Base-by-base conservation (phyloP, 1,140 invertebrate genomes). In the Trichogramma pretiosum region DNA sequence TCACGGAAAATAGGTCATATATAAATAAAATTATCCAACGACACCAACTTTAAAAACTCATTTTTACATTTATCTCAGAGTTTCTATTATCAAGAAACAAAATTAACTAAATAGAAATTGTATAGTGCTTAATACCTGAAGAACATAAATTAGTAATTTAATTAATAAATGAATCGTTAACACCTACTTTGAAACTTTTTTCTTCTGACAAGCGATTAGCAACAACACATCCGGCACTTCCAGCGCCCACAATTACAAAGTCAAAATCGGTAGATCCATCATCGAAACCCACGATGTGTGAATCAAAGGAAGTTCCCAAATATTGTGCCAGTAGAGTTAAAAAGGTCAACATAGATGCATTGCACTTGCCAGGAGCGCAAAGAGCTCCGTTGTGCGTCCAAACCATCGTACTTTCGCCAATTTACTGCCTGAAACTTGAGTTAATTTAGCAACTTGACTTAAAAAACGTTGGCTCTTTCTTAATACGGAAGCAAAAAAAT, bases 161-260 rank as follows among this genome's bases (percentile, higher is more conserved):
- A 11, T 7, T 7, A 11, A 11, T 5, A 28, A 5, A 28, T 28
- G 5, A 28, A 5, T 28, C 24, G 11, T 28, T 7, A 7, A 5
- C 11, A 28, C 11, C 5, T 14, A 80, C 72, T 9, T 63, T 74
- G 70, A 74, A 76, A 30, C 75, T 46, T 4, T 48, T 33, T 35
- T 71, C 61, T 58, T 80, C 77, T 3, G 70, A 66, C n/a, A 79
- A 53, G 46, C 84, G 61, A 48, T 70, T 76, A 0, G 84, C 82
- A 11, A 87, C 30, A 2, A 82, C 76, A 39, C 76, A 76, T 19
- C 84, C 84, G 3, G 81, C 79, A 1, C 81, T 81, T 79, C 77
- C 39, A n/a, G 39, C 39, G 5, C 39, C 39, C 0, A 41, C 26
- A 5, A 41, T 14, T 9, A 41, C 32, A 11, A 41, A 41, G 26